These are phyloP conservation scores for Synergus laeviventris DNA, from an alignment of 2,888 invertebrate genomes.

Conservation along the genomic window DNA sequence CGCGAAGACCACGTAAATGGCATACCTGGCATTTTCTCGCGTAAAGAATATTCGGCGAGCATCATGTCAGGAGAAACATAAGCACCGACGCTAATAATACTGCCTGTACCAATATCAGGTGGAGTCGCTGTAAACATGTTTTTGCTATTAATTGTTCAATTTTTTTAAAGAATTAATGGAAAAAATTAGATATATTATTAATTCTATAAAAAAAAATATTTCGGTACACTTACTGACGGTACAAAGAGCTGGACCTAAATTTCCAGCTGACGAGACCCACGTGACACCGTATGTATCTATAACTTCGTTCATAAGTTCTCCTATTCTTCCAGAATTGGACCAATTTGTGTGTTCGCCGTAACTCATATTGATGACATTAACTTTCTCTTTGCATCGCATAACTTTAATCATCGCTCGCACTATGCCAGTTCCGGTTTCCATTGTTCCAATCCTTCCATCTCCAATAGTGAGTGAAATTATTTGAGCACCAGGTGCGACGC, in stretches of 20 bases:
- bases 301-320: conserved; percentile 89
- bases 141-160: not conserved
- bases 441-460: conserved; percentile 93
- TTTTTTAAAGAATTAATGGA: not conserved
- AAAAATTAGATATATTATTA: no score
- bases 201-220: no score
- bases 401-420: conserved; percentile 93
- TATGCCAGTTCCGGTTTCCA: conserved; percentile 97
- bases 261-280: conserved; percentile 97
- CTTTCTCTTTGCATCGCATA: conserved; percentile 81
- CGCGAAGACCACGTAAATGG: conserved; percentile 96
- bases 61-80: conserved; percentile 99
- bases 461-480: conserved; percentile 95
- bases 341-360: conserved; percentile 97
- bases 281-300: conserved; percentile 94
- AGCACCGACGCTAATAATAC: conserved; percentile 95
- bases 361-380: conserved; percentile 98
- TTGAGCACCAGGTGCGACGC: conserved; percentile 97
- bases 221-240: conserved; percentile 83
- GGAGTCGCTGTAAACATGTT: conserved; percentile 79
- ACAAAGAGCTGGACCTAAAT: conserved; percentile 92
- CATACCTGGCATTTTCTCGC: conserved; percentile 88
- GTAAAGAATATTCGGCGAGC: conserved; percentile 94
- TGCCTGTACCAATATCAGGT: conserved; percentile 88
- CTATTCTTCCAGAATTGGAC: conserved; percentile 91